phyloP scores from a whole-genome alignment of 2,888 invertebrate species.

The Koerneria pararmatus region DNA sequence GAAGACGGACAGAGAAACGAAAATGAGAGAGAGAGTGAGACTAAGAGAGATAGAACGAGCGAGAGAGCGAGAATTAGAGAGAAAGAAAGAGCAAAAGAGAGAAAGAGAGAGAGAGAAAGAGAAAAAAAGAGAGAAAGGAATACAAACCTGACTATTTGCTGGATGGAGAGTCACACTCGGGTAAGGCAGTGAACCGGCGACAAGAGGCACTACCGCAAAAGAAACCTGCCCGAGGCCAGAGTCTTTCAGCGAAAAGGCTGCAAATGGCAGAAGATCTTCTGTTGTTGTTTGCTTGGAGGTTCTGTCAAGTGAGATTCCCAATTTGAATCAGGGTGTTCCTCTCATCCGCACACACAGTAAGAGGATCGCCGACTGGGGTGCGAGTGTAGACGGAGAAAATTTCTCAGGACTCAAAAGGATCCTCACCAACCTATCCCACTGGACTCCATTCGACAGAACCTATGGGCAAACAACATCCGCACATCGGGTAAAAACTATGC shows the following conservation, averaged over 20 bases:
- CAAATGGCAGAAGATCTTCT: slow-evolving; percentile 26
- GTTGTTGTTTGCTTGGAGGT: too few relatives aligned
- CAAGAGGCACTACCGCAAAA: slow-evolving; percentile 27
- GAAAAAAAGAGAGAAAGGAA: background rate
- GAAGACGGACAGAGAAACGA: too few relatives aligned
- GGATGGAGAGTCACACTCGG: slow-evolving; percentile 52
- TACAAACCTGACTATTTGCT: slow-evolving; percentile 31
- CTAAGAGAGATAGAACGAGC: background rate
- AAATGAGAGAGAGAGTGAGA: background rate
- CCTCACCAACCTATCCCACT: too few relatives aligned
- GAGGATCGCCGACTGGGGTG: too few relatives aligned
- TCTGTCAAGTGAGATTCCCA: too few relatives aligned
- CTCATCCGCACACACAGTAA: too few relatives aligned
- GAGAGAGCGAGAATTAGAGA: background rate
- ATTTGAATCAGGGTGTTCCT: too few relatives aligned
- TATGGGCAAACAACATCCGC: too few relatives aligned
- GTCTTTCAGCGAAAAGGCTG: slow-evolving; percentile 54
- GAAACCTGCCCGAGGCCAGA: slow-evolving; percentile 54
- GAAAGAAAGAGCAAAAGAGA: background rate
- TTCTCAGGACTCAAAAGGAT: too few relatives aligned
- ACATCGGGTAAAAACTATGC: too few relatives aligned
- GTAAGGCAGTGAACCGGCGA: slow-evolving; percentile 53
- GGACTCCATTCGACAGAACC: too few relatives aligned
- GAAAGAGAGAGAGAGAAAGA: background rate
- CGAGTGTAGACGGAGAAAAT: too few relatives aligned